Evolutionary conservation across 2,888 invertebrate genomes (phyloP).

Genomic region (Campopleginae sp.): DNA sequence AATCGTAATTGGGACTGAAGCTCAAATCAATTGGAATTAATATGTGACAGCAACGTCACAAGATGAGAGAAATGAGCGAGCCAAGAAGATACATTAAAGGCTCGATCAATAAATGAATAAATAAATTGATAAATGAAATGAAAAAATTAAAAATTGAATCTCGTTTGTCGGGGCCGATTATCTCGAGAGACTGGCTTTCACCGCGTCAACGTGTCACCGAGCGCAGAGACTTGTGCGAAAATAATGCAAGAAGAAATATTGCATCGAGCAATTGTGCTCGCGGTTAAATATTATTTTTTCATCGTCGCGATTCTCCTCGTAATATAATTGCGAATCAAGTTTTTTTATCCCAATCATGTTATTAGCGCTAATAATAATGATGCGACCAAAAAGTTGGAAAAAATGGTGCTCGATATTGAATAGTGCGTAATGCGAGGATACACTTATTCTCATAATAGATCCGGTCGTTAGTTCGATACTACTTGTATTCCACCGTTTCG

Average conservation of each 20-base stretch:
- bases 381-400: conserved; percentile 32
- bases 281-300: conserved; percentile 7
- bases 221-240: conserved; percentile 14
- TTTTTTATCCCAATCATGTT: conserved; percentile 58
- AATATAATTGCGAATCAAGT: conserved; percentile 52
- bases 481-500: too few species aligned
- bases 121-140: too few species aligned
- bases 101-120: too few species aligned
- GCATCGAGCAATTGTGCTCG: conserved; percentile 28
- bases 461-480: conserved; percentile 62
- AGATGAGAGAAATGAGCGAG: conserved; percentile 9
- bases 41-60: conserved; percentile 37
- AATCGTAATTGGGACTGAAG: conserved; percentile 53
- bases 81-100: conserved; percentile 41
- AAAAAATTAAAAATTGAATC: conserved; percentile 15
- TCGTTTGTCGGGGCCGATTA: conserved; percentile 45
- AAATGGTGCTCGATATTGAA: conserved; percentile 58
- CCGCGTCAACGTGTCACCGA: conserved; percentile 41
- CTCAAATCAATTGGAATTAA: conserved; percentile 61
- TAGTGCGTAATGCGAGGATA: conserved; percentile 33
- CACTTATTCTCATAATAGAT: conserved; percentile 59
- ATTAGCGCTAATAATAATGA: conserved; percentile 64
- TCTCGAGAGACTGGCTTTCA: conserved; percentile 53
- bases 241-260: conserved; percentile 34
- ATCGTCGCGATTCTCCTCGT: conserved; percentile 56